Conservation (phyloP, 2,888 invertebrate species). For the Oscheius sp. region DNA sequence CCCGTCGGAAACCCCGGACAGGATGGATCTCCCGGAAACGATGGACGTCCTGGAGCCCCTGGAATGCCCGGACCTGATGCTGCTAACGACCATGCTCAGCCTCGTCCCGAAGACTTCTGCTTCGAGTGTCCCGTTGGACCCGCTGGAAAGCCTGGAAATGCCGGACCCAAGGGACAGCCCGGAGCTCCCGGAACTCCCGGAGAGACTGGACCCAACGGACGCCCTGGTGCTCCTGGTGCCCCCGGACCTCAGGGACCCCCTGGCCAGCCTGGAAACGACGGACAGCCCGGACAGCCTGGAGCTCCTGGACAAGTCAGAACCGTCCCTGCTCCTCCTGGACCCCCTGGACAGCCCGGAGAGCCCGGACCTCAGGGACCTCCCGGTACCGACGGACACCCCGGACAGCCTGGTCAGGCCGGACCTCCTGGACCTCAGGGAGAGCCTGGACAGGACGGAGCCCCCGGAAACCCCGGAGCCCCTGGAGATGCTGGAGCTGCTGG, state of each 20-base stretch:
- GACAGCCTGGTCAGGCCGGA: conserved; percentile 55
- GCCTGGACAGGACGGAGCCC: conserved; percentile 59
- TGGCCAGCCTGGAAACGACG: conserved; percentile 63
- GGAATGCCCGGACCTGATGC: conserved; percentile 64
- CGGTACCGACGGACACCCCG: conserved; percentile 61
- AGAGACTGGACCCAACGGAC: conserved; percentile 63
- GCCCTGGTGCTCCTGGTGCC: conserved; percentile 63
- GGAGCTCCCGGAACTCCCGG: conserved; percentile 53
- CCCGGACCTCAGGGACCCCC: conserved; percentile 66
- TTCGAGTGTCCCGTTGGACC: conserved; percentile 64
- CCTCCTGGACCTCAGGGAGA: conserved; percentile 63
- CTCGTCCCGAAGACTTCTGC: conserved; percentile 61
- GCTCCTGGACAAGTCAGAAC: conserved; percentile 60
- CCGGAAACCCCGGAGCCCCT: conserved; percentile 59
- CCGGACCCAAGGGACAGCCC: conserved; percentile 63
- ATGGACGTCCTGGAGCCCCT: conserved; percentile 57
- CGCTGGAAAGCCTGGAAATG: conserved; percentile 62
- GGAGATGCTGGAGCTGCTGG: conserved; percentile 59
- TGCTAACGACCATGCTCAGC: conserved; percentile 53
- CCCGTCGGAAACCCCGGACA: conserved; percentile 50
- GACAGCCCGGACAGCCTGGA: conserved; percentile 65
- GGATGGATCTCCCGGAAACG: conserved; percentile 57
- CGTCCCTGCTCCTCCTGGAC: conserved; percentile 61
- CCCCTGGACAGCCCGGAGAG: conserved; percentile 64
- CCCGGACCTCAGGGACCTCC: conserved; percentile 60